These are phyloP conservation scores for Lacerta agilis DNA, from an alignment of 2,797 vertebrate species.

Conservation along the genomic window DNA sequence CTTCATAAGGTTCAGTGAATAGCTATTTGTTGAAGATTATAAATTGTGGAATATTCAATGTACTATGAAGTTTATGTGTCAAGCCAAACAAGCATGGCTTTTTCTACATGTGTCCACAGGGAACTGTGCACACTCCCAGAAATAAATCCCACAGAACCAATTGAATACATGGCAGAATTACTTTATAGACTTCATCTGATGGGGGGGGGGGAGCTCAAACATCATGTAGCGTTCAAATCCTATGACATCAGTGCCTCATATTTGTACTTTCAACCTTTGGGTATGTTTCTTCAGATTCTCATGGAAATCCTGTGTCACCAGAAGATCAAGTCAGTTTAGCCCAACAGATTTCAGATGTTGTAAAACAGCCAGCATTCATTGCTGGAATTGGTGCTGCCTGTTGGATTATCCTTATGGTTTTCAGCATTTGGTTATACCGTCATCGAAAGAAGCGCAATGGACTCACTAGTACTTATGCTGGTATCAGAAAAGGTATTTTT, in stretches of 20 bases:
- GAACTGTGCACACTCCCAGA: neutral
- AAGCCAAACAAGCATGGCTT: neutral
- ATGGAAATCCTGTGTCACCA: constrained; percentile 80
- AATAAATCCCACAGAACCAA: neutral
- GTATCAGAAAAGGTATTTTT: constrained; percentile 93
- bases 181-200: neutral
- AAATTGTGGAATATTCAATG: neutral
- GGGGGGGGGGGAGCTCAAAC: neutral
- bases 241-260: neutral
- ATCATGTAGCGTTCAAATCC: neutral
- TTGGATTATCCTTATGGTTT: constrained; percentile 99
- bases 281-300: constrained; percentile 75
- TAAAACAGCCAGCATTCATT: constrained; percentile 97
- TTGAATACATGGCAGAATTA: neutral
- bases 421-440: constrained; percentile 97
- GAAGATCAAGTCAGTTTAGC: constrained; percentile 87
- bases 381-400: constrained; percentile 97
- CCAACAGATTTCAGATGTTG: constrained; percentile 97
- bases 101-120: neutral
- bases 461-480: constrained; percentile 93
- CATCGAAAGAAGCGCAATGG: constrained; percentile 95
- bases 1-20: neutral
- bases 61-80: neutral
- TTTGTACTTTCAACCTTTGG: neutral
- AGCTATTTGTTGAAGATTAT: neutral